phyloP scores from a whole-genome alignment of 1,140 invertebrate species.

The Trichonephila inaurata region DNA sequence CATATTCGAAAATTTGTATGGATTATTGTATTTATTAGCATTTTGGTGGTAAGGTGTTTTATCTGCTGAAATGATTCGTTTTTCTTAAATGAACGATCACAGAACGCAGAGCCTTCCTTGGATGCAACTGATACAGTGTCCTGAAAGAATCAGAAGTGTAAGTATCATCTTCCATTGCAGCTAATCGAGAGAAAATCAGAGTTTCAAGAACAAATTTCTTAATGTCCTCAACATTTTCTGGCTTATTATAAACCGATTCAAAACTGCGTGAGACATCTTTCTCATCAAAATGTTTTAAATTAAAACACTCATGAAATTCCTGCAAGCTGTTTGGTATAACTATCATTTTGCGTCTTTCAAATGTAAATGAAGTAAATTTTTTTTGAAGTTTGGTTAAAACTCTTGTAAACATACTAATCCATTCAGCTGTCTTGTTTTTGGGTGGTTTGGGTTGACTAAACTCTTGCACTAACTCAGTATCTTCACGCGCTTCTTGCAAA shows the following conservation, averaged over 20 bases:
- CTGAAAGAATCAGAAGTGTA: constrained; percentile 86
- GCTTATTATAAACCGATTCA: constrained; percentile 68
- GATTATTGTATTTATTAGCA: constrained; percentile 77
- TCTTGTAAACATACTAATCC: constrained; percentile 73
- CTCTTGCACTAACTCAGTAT: constrained; percentile 81
- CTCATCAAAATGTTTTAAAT: not conserved
- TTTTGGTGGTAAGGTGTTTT: constrained; percentile 46
- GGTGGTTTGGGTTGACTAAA: constrained; percentile 79
- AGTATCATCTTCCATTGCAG: constrained; percentile 84
- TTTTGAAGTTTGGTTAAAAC: constrained; percentile 77
- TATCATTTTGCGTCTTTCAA: constrained; percentile 61
- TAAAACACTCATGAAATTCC: constrained; percentile 37
- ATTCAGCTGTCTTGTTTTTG: constrained; percentile 71
- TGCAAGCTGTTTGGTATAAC: constrained; percentile 54
- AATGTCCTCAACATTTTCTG: constrained; percentile 80
- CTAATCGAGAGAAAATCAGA: constrained; percentile 82
- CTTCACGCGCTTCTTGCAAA: constrained; percentile 84
- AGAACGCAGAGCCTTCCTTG: constrained; percentile 84
- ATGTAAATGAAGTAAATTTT: constrained; percentile 76
- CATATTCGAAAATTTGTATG: constrained; percentile 75
- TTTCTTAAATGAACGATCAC: constrained; percentile 83
- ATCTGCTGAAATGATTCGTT: constrained; percentile 83
- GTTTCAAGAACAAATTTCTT: constrained; percentile 79
- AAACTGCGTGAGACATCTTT: constrained; percentile 27
- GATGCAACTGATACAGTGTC: constrained; percentile 87